Base-by-base conservation (phyloP, 2,888 invertebrate genomes). In the Drosophila incognita region DNA sequence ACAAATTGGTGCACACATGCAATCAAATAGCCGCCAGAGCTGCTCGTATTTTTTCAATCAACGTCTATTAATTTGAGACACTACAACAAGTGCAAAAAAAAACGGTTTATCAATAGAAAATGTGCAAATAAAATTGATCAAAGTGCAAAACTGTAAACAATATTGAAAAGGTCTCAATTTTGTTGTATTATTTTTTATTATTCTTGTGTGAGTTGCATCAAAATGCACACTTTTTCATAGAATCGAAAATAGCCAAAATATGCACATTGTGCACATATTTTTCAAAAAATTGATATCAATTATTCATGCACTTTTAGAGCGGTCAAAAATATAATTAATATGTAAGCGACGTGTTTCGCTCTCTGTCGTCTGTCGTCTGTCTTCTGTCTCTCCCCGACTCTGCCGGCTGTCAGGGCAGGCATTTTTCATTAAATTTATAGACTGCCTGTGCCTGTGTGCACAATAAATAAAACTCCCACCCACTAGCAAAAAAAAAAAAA, bases 321-420 rank as follows among this genome's bases (percentile, higher is more conserved):
- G 75, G 82, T 74, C 82, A 82, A 79, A 82, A 81, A 82, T 79
- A 82, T 82, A 82, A 84, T 84, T 82, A 84, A 82, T 84, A 79
- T 84, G 74, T 79, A 69, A 74, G 72, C 65, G 73, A 48, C 63
- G 49, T 48, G 46, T 53, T 36, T 31, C 38, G 42, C 54, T 49
- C 33, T 18, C 49, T 10, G 35, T 21, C 29, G 29, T 18, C 49
- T 21, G 35, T 33, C 27, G 27, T 21, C 49, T 65, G 46, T 59
- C 53, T 66, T 54, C 56, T 66, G 69, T 64, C 51, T 42, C 51
- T 52, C 18, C 21, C 27, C 42, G 58, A 40, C 53, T 53, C 54
- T n/a, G 53, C 29, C 40, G 53, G 52, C 71, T 81, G 83, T 71
- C 74, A 74, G 59, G 68, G 57, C 68, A 68, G 68, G 68, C 65